phyloP scores from a whole-genome alignment of 2,888 invertebrate species.

The Tortrix viridana region DNA sequence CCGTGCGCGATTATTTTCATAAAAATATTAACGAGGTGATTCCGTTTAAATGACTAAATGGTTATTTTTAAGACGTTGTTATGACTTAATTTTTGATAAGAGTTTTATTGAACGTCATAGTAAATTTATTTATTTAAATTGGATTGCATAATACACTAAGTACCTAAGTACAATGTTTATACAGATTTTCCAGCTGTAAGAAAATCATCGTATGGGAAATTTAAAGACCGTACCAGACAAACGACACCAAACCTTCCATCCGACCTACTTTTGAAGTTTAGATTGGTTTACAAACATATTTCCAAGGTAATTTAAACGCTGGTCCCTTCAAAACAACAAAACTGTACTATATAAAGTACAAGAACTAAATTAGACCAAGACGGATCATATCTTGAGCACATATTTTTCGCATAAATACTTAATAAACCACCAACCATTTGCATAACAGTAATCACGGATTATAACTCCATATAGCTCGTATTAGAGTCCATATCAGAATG shows the following conservation, averaged over 20 bases:
- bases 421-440: constrained; percentile 17
- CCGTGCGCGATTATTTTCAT: constrained; percentile 31
- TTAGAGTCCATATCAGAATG: constrained; percentile 28
- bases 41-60: neutral
- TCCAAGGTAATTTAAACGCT: no score
- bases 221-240: no score
- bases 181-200: no score
- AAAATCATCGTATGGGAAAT: no score
- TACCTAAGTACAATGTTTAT: no score
- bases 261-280: no score
- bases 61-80: constrained; percentile 11
- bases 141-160: no score
- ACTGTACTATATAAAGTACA: neutral
- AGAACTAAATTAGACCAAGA: neutral
- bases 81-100: constrained; percentile 15
- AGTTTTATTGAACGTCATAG: neutral
- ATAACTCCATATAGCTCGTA: constrained; percentile 19
- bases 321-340: no score
- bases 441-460: constrained; percentile 32
- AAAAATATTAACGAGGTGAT: constrained; percentile 30
- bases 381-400: neutral
- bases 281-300: no score
- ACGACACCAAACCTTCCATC: no score
- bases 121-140: no score
- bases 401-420: constrained; percentile 15